Base-by-base conservation (phyloP, 2,888 invertebrate genomes). In the Phortica magna region DNA sequence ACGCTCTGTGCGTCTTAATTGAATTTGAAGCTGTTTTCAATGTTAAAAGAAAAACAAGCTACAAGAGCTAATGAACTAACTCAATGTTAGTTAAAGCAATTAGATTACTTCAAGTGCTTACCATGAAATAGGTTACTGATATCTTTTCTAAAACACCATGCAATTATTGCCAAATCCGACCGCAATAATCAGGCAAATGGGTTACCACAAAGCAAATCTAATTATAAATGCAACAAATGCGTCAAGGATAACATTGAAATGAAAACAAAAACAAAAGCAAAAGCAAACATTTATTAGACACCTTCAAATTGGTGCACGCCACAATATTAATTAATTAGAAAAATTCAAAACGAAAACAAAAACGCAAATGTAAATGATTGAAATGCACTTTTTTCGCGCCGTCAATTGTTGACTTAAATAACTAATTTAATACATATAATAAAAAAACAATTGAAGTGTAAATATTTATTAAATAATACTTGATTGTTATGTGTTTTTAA, bases 361-460 rank as follows among this genome's bases (percentile, higher is more conserved):
- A 14, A 53, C n/a, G n/a, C n/a, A n/a, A 31, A 31, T 31, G 31
- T 4, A 31, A 4, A 31, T 31, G 31, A 31, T 31, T 31, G 31
- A 31, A 31, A 31, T 31, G 31, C 31, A 31, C 31, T 31, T 31
- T 31, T 31, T 31, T 31, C 31, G 31, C 31, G 31, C 31, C 31
- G 31, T 31, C 31, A 31, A 31, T 31, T 31, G 31, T 31, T 31
- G 5, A 31, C 5, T 4, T 31, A 31, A 12, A 55, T 55, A 55
- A 55, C 14, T 55, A n/a, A n/a, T n/a, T n/a, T n/a, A n/a, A n/a
- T n/a, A n/a, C n/a, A 61, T 22, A 61, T 10, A 61, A 17, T 17
- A 17, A 61, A 61, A 76, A 70, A 55, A 10, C 73, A 79, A 48
- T 73, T 73, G 17, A 59, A 42, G 59, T 73, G 57, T 59, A 61